These are phyloP conservation scores for Xenopus laevis DNA, from an alignment of 2,113 vertebrate genomes.

Conservation along the genomic window DNA sequence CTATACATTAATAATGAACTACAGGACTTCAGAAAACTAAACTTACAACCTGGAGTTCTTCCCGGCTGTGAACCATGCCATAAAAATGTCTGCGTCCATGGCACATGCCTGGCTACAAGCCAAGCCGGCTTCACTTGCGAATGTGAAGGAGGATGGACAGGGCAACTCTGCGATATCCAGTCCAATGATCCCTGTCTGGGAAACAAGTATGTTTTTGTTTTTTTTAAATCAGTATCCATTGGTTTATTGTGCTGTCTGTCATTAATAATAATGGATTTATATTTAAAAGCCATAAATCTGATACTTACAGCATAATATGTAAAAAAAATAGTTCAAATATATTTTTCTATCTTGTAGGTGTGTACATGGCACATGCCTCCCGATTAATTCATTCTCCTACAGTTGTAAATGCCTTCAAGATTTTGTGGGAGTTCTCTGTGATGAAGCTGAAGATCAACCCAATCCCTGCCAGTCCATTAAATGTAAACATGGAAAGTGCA, in stretches of 20 bases:
- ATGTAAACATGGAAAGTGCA: constrained; percentile 92
- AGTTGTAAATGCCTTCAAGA: constrained; percentile 94
- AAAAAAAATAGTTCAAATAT: too few species aligned
- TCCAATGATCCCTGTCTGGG: constrained; percentile 89
- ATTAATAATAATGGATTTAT: too few species aligned
- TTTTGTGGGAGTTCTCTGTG: constrained; percentile 87
- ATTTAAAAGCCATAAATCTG: too few species aligned
- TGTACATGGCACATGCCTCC: constrained; percentile 86
- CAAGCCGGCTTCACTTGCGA: constrained; percentile 87
- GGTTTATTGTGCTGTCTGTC: too few species aligned
- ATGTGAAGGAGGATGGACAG: constrained; percentile 89
- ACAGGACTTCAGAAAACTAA: constrained; percentile 84
- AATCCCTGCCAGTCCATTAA: constrained; percentile 81
- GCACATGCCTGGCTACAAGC: constrained; percentile 81
- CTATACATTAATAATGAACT: constrained; percentile 91
- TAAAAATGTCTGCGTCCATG: constrained; percentile 81
- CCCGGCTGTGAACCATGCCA: constrained; percentile 93
- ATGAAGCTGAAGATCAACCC: constrained; percentile 79
- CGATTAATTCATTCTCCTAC: constrained; percentile 96
- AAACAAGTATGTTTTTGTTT: constrained; percentile 82
- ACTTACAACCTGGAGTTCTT: constrained; percentile 82
- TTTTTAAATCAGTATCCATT: too few species aligned
- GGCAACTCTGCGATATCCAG: constrained; percentile 85
- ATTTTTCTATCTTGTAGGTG: constrained; percentile 68
- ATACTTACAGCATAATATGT: too few species aligned